These are phyloP conservation scores for Engraulis encrasicolus DNA, from an alignment of 2,113 vertebrate species.

Conservation along the genomic window DNA sequence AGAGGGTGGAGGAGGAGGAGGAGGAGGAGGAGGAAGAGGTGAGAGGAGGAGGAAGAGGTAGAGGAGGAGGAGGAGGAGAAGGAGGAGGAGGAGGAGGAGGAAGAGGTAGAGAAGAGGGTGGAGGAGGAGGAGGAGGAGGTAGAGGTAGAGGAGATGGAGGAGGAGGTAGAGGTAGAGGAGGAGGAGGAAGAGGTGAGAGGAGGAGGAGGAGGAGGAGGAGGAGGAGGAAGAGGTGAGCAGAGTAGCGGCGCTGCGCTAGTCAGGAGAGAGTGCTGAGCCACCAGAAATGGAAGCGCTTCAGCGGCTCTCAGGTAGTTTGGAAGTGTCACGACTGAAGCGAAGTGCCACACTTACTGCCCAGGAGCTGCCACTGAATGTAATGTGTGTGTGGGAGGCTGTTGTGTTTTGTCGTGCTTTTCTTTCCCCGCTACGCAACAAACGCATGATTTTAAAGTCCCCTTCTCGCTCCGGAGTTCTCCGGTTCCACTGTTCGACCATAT, in stretches of 20 bases:
- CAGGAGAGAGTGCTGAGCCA: constrained; percentile 7
- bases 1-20: too few relatives aligned
- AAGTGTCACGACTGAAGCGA: not conserved
- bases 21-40: too few relatives aligned
- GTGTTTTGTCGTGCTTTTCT: constrained; percentile 7
- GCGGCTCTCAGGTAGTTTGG: not conserved
- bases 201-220: not conserved
- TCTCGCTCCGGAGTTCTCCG: not conserved
- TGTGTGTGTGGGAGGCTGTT: not conserved
- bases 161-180: too few relatives aligned
- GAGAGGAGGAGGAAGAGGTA: too few relatives aligned
- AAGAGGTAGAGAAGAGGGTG: too few relatives aligned
- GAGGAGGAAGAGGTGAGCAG: not conserved
- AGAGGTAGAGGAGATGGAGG: too few relatives aligned
- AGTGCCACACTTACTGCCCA: not conserved
- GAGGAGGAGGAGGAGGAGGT: too few relatives aligned
- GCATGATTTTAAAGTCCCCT: not conserved
- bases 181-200: too few relatives aligned
- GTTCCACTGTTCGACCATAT: not conserved
- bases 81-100: too few relatives aligned
- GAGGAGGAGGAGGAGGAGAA: too few relatives aligned
- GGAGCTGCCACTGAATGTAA: not conserved
- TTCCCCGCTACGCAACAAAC: not conserved
- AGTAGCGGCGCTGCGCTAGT: not conserved
- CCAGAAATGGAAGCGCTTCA: constrained; percentile 13